Percentiles rank a stretch among this genome's conserved stretches.
phyloP scores from a whole-genome alignment of 1,140 invertebrate genomes.

The Papilio aristodemus region DNA sequence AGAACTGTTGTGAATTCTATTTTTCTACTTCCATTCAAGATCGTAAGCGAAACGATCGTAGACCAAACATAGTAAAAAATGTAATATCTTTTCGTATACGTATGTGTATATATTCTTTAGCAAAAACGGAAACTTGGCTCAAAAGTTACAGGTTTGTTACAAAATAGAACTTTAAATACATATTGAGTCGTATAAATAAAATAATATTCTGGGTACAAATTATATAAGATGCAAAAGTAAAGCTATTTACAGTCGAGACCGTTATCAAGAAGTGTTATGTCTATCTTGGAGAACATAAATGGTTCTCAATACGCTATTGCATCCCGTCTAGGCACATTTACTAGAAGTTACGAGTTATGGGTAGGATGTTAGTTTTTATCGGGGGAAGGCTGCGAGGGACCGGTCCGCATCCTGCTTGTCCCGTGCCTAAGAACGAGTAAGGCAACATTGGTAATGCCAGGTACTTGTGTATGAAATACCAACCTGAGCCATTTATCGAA shows the following conservation, averaged over 20 bases:
- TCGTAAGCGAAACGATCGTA: too few relatives aligned
- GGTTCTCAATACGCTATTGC: slow-evolving; percentile 12
- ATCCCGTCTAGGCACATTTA: slow-evolving; percentile 15
- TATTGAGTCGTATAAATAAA: too few relatives aligned
- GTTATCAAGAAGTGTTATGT: slow-evolving; percentile 20
- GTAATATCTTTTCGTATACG: too few relatives aligned
- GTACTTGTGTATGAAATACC: slow-evolving; percentile 41
- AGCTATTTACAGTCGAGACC: background rate
- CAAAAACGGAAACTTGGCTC: too few relatives aligned
- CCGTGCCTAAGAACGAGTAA: slow-evolving; percentile 55
- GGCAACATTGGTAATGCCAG: slow-evolving; percentile 53
- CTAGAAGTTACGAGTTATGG: slow-evolving; percentile 32
- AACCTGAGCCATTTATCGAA: slow-evolving; percentile 44
- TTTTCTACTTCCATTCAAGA: too few relatives aligned
- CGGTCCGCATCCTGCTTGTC: slow-evolving; percentile 70
- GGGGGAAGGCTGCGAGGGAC: slow-evolving; percentile 48
- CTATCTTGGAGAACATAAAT: slow-evolving; percentile 9
- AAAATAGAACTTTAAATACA: too few relatives aligned
- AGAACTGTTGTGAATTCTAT: too few relatives aligned
- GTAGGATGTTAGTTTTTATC: slow-evolving; percentile 56
- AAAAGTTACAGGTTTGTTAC: too few relatives aligned
- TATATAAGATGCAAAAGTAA: background rate
- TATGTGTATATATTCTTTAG: too few relatives aligned
- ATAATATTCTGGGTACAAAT: background rate
- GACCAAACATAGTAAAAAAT: too few relatives aligned